Evolutionary conservation across 2,797 vertebrate genomes (phyloP), one percentile per base, ranked within the genome.

Genomic region (Menidia menidia): DNA sequence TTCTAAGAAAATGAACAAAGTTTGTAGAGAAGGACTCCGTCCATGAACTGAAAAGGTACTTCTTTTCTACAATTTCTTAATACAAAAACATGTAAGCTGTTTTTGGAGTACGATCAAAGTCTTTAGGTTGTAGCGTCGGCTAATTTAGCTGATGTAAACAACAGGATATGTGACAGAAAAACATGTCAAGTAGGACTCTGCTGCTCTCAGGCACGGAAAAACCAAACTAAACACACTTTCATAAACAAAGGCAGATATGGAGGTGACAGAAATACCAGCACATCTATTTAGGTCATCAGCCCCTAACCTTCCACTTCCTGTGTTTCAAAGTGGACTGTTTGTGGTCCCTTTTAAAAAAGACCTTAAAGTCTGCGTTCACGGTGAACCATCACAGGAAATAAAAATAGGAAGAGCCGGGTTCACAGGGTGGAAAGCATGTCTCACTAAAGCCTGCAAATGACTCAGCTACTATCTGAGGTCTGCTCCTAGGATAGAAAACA

Each of bases 81-180:
- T 39, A 7, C 10, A 39, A 39, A 39, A 39, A 39, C 35, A 39
- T 39, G 35, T 39, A 13, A 11, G 30, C 15, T 25, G 62, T 15
- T 16, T 42, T 25, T 14, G 55, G 1, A 1, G 51, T 13, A 18
- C 25, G 10, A 42, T 6, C 12, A 31, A 12, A 35, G 18, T 44
- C 25, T 39, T 39, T 39, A 33, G 56, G 61, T 68, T 6, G 51
- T 59, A 55, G 59, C 0, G 32, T 69, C 11, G 4, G 30, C 30
- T 39, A 5, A 39, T 39, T 45, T 45, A 68, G 47, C 16, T 42
- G 75, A 78, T 50, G 64, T 82, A 83, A 85, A 80, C 83, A 81
- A 51, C 83, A 88, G 82, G 88, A 91, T 61, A 81, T 82, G 68
- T 58, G 68, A 31, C 57, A 55, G 71, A 75, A 67, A 4, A 79